Percentiles rank a stretch among this genome's conserved stretches.
phyloP scores from a whole-genome alignment of 2,888 invertebrate species.

The Phyllotreta striolata region DNA sequence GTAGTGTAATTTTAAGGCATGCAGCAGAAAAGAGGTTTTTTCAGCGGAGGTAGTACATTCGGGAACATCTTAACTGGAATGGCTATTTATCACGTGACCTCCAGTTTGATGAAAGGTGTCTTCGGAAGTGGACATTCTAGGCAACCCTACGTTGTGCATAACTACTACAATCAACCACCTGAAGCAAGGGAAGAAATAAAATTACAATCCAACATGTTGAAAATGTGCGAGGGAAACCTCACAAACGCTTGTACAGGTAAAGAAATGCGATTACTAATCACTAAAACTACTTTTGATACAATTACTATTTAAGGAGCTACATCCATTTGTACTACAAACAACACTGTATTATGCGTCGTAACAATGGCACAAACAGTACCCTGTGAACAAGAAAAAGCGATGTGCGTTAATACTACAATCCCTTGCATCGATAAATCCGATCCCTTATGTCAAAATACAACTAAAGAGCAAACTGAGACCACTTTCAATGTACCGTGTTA shows the following conservation, averaged over 20 bases:
- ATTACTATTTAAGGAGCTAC: constrained; percentile 43
- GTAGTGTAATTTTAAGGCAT: constrained; percentile 24
- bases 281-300: background rate
- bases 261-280: background rate
- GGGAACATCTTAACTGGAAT: constrained; percentile 55
- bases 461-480: constrained; percentile 44
- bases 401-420: constrained; percentile 52
- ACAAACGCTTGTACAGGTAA: constrained; percentile 53
- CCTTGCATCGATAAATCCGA: constrained; percentile 49
- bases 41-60: constrained; percentile 52
- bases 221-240: constrained; percentile 54
- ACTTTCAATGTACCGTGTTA: constrained; percentile 54
- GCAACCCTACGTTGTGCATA: constrained; percentile 54
- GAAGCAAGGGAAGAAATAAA: constrained; percentile 52
- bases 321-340: constrained; percentile 55
- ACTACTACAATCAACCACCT: constrained; percentile 55
- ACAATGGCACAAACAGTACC: constrained; percentile 50
- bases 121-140: constrained; percentile 33
- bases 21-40: constrained; percentile 47
- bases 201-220: constrained; percentile 53
- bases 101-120: constrained; percentile 39
- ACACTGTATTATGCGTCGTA: constrained; percentile 54
- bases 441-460: constrained; percentile 50
- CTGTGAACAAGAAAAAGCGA: constrained; percentile 48
- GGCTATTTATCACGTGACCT: constrained; percentile 52